phyloP scores from a whole-genome alignment of 30 jellyfish, hydroid and myxozoan species.

The Euphysa ruthae region DNA sequence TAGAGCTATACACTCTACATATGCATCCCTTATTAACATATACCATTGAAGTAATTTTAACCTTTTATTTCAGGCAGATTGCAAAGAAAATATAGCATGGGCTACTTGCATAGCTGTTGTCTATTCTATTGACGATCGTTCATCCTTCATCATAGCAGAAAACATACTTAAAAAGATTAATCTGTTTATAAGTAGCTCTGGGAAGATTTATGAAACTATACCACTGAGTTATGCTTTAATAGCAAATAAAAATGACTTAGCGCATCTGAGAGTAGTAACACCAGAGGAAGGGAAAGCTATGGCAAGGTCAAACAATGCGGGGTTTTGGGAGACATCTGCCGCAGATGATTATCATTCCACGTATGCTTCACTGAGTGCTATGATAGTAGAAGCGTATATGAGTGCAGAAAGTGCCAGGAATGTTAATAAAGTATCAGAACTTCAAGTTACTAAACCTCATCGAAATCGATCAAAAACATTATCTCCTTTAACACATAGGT shows the following conservation, averaged over 20 bases:
- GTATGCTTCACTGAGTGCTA: constrained; percentile 40
- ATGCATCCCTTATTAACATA: no score
- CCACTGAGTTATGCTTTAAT: constrained; percentile 41
- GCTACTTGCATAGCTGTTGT: constrained; percentile 70
- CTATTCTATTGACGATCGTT: constrained; percentile 63
- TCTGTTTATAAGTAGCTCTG: constrained; percentile 7
- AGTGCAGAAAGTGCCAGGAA: constrained; percentile 13
- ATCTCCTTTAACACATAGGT: background rate
- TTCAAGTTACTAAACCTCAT: background rate
- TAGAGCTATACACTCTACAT: no score
- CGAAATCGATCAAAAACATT: background rate
- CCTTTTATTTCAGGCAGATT: constrained; percentile 4
- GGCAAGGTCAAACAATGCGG: constrained; percentile 56
- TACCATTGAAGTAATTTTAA: no score
- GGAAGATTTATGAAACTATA: background rate
- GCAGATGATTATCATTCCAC: constrained; percentile 65
- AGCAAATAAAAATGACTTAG: constrained; percentile 70
- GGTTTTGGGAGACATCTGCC: constrained; percentile 82
- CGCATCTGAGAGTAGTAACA: constrained; percentile 67
- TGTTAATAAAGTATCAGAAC: background rate
- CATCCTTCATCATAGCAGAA: constrained; percentile 60
- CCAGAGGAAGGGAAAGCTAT: constrained; percentile 71
- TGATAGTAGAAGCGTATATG: constrained; percentile 44
- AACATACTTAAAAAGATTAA: constrained; percentile 50
- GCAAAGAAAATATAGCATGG: constrained; percentile 22